phyloP scores from a whole-genome alignment of 1,140 invertebrate species.

The Aplysia californica region DNA sequence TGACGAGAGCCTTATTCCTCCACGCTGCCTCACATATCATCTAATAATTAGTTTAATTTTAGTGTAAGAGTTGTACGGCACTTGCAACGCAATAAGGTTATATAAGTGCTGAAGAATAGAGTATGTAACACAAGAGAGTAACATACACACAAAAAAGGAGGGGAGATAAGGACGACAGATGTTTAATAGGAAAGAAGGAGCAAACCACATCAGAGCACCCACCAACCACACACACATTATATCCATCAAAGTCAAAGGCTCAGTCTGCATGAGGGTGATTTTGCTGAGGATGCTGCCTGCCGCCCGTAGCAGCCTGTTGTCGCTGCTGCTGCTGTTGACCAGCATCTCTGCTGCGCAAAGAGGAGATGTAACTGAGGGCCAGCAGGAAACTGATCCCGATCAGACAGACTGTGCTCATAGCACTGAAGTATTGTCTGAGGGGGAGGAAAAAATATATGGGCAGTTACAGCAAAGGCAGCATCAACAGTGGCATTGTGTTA shows the following conservation, averaged over 20 bases:
- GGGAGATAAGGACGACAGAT: neutral
- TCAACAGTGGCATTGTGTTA: too few relatives aligned
- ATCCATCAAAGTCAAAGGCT: too few relatives aligned
- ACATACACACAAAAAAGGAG: neutral
- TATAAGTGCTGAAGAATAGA: neutral
- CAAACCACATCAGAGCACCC: neutral
- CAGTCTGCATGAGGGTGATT: conserved; percentile 9
- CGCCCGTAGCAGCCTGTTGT: neutral
- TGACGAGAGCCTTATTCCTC: too few relatives aligned
- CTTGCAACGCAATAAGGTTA: neutral
- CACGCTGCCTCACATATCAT: too few relatives aligned
- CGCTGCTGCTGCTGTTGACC: neutral
- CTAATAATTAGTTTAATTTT: too few relatives aligned
- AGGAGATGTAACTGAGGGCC: conserved; percentile 60
- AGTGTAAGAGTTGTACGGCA: too few relatives aligned
- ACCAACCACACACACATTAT: too few relatives aligned
- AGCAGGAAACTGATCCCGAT: conserved; percentile 74
- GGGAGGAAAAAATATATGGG: neutral
- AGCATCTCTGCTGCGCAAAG: conserved; percentile 15
- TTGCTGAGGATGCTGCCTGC: neutral
- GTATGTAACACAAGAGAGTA: neutral
- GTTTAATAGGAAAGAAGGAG: neutral
- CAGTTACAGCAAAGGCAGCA: too few relatives aligned
- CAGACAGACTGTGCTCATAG: conserved; percentile 74
- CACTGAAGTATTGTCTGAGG: conserved; percentile 72